phyloP scores from a whole-genome alignment of 2,113 vertebrate genomes.

The Caranx melampygus region DNA sequence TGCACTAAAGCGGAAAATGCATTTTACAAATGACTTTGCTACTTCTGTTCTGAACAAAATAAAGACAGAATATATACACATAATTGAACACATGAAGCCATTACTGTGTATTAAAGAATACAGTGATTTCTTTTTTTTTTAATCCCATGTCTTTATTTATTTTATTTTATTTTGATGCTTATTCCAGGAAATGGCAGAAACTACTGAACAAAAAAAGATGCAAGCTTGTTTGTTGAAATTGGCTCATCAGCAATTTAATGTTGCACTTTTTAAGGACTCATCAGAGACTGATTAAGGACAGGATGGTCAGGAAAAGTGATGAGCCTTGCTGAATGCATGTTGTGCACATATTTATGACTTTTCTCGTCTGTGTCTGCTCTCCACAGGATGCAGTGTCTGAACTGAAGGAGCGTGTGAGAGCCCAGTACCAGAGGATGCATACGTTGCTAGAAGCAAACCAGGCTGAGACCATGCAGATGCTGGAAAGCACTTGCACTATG shows the following conservation, averaged over 20 bases:
- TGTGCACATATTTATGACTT: not conserved
- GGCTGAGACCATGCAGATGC: conserved; percentile 92
- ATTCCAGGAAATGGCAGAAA: not conserved
- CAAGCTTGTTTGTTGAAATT: not conserved
- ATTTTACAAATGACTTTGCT: conserved; percentile 43
- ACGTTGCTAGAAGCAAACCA: conserved; percentile 93
- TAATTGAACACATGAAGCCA: not conserved
- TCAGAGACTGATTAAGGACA: not conserved
- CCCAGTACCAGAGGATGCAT: conserved; percentile 96
- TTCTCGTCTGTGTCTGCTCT: not conserved
- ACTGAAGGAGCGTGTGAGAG: conserved; percentile 92
- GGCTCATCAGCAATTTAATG: not conserved
- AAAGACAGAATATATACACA: not conserved
- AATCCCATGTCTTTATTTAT: not conserved
- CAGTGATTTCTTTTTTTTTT: not conserved
- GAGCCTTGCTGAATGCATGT: not conserved
- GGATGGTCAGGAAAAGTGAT: not conserved
- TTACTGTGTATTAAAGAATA: conserved; percentile 5
- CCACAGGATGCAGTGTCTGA: conserved; percentile 93
- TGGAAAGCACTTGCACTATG: conserved; percentile 92
- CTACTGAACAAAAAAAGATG: conserved; percentile 9
- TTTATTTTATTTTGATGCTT: not conserved
- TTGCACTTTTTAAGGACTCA: not conserved
- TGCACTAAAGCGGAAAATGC: conserved; percentile 29
- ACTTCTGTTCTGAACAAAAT: not conserved